phyloP scores from a whole-genome alignment of 2,113 vertebrate species.

The Lichenostomus cassidix region DNA sequence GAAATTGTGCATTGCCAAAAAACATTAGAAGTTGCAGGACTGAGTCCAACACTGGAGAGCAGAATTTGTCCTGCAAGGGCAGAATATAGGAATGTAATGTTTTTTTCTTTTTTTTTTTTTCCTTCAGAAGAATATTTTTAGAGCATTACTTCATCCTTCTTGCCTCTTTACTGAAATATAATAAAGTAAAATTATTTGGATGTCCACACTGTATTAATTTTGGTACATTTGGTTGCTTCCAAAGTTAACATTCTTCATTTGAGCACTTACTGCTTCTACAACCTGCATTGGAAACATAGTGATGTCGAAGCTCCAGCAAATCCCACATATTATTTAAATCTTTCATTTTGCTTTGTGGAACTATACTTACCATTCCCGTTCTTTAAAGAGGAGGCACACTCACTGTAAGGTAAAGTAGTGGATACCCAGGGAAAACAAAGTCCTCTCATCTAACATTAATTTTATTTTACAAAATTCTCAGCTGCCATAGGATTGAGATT shows the following conservation, averaged over 20 bases:
- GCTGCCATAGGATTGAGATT: not conserved
- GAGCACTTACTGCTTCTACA: not conserved
- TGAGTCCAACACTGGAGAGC: not conserved
- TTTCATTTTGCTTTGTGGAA: not conserved
- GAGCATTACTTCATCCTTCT: not conserved
- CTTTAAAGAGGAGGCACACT: not conserved
- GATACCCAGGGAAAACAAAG: not conserved
- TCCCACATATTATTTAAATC: not conserved
- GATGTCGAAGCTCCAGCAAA: not conserved
- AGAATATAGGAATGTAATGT: fast-evolving
- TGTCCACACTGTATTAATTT: not conserved
- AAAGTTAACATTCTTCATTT: not conserved
- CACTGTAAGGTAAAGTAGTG: not conserved
- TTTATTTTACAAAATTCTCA: not conserved
- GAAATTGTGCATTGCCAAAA: not conserved
- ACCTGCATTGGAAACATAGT: not conserved
- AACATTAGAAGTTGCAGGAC: not conserved
- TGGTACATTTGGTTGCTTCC: not conserved
- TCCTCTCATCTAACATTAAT: not conserved
- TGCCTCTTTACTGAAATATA: not conserved
- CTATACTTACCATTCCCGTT: not conserved
- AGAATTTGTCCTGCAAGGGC: not conserved
- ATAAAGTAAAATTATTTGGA: not conserved
- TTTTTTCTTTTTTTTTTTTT: not conserved
- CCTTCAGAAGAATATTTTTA: not conserved